phyloP scores from a whole-genome alignment of 2,797 vertebrate genomes.

The Tapirus indicus region DNA sequence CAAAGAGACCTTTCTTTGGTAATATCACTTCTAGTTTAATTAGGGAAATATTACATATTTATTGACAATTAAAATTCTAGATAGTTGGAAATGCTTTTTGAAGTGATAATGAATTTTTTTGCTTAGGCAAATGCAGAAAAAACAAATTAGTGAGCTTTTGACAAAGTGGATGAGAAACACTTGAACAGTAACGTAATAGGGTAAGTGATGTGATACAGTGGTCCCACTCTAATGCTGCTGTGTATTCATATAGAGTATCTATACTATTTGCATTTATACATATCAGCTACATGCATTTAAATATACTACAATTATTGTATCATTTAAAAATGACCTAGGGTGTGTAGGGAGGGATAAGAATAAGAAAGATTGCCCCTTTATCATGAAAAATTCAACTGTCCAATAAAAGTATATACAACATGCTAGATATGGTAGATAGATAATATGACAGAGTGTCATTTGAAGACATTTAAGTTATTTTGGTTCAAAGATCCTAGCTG shows the following conservation, averaged over 20 bases:
- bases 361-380: not conserved
- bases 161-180: not conserved
- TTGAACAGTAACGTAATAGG: not conserved
- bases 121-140: not conserved
- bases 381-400: not conserved
- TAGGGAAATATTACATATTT: not conserved
- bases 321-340: not conserved
- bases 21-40: slow-evolving; percentile 27
- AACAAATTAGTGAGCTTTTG: not conserved
- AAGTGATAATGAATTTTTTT: slow-evolving; percentile 11
- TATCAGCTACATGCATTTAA: not conserved
- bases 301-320: not conserved
- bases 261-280: not conserved
- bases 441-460: not conserved
- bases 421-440: not conserved
- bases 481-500: not conserved
- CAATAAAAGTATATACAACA: not conserved
- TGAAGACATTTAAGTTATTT: slow-evolving; percentile 38
- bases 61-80: not conserved
- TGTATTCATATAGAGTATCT: not conserved
- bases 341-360: not conserved
- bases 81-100: not conserved
- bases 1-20: not conserved
- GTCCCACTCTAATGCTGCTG: not conserved
- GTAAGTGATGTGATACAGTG: accelerated